These are phyloP conservation scores for Vespertilio murinus DNA, from an alignment of 2,797 vertebrate genomes.

Conservation along the genomic window DNA sequence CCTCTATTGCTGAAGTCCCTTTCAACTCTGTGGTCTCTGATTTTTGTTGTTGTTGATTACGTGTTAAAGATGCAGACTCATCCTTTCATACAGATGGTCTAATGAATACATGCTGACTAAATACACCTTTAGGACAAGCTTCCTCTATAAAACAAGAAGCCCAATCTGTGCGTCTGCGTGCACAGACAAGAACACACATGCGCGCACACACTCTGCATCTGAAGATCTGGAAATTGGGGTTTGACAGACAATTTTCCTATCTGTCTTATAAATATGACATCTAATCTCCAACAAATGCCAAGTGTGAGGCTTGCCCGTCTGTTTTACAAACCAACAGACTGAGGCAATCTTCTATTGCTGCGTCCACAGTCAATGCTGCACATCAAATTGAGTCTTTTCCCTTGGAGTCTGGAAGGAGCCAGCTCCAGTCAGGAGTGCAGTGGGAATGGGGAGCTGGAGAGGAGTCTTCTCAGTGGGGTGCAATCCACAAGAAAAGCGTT, in stretches of 20 bases:
- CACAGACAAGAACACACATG: background rate
- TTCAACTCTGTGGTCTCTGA: background rate
- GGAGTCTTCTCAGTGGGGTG: background rate
- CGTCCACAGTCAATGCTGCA: background rate
- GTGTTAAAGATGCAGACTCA: slow-evolving; percentile 13
- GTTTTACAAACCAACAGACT: background rate
- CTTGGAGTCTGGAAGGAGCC: background rate
- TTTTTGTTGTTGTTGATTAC: background rate
- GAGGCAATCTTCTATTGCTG: background rate
- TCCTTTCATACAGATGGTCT: background rate
- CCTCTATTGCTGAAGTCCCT: background rate
- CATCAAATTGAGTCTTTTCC: background rate
- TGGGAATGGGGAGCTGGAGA: background rate
- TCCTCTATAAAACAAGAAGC: background rate
- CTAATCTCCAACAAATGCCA: background rate
- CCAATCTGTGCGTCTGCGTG: background rate
- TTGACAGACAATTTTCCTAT: background rate
- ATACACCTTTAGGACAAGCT: background rate
- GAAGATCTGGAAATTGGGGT: background rate
- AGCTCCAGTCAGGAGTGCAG: background rate
- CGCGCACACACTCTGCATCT: background rate
- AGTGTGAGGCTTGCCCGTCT: background rate
- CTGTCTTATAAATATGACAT: background rate
- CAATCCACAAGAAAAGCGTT: background rate
- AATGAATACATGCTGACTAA: background rate